phyloP scores from a whole-genome alignment of 2,888 invertebrate species.

The Neocrepidodera transversa region DNA sequence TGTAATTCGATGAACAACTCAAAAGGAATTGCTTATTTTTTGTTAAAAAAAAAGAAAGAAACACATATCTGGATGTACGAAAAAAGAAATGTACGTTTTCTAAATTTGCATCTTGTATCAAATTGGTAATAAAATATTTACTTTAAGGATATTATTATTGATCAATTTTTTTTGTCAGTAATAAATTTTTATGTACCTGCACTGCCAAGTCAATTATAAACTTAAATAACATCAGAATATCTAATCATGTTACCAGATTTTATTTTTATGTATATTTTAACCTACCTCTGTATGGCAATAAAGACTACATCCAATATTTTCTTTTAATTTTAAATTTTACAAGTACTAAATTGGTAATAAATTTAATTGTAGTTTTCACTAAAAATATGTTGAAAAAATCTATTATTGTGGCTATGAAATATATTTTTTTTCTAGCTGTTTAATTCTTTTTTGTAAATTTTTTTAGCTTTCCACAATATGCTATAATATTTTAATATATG shows the following conservation, averaged over 20 bases:
- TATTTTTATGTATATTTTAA: constrained; percentile 8
- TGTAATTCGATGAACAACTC: too few species aligned
- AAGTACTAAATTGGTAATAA: too few species aligned
- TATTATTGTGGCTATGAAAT: too few species aligned
- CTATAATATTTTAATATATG: too few species aligned
- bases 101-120: background rate
- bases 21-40: background rate
- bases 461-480: too few species aligned
- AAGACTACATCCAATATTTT: constrained; percentile 16
- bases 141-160: background rate
- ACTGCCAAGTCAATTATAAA: constrained; percentile 28
- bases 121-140: background rate
- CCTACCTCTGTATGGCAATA: constrained; percentile 7
- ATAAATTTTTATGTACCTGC: constrained; percentile 14
- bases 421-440: too few species aligned
- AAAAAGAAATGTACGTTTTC: background rate
- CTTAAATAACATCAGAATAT: background rate
- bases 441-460: too few species aligned
- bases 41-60: background rate
- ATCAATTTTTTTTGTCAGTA: background rate
- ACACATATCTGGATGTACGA: background rate
- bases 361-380: too few species aligned
- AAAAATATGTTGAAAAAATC: too few species aligned
- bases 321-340: too few species aligned
- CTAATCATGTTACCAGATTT: background rate